phyloP scores from a whole-genome alignment of 2,113 vertebrate genomes.

The Sander vitreus region DNA sequence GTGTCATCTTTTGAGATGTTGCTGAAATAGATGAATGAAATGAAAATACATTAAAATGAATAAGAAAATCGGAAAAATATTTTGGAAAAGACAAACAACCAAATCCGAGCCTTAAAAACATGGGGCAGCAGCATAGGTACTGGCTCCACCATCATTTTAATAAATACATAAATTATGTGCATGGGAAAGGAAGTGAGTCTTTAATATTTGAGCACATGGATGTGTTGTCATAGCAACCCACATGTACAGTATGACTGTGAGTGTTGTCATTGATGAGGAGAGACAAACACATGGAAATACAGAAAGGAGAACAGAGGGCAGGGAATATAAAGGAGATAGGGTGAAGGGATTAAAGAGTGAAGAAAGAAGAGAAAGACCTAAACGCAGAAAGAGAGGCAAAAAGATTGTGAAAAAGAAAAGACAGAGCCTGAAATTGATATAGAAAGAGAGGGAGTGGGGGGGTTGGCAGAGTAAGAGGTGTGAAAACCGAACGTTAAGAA shows the following conservation, averaged over 20 bases:
- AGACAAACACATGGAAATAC: background rate
- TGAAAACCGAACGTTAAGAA: conserved; percentile 31
- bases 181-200: background rate
- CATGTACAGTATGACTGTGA: conserved; percentile 27
- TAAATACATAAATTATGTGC: background rate
- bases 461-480: conserved; percentile 9
- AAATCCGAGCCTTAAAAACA: background rate
- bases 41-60: background rate
- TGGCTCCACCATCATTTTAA: background rate
- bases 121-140: background rate
- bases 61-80: background rate
- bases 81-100: background rate
- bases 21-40: background rate
- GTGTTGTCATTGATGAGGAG: conserved; percentile 2
- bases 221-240: conserved; percentile 45
- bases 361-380: background rate
- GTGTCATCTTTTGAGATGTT: background rate
- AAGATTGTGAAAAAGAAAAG: background rate
- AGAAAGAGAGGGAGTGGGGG: background rate
- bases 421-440: background rate
- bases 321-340: background rate
- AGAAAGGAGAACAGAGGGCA: background rate
- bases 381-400: background rate
- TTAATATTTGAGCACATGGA: conserved; percentile 34
- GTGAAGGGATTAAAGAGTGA: background rate